Evolutionary conservation across 2,797 vertebrate genomes (phyloP).

Genomic region (Chloroceryle inda): DNA sequence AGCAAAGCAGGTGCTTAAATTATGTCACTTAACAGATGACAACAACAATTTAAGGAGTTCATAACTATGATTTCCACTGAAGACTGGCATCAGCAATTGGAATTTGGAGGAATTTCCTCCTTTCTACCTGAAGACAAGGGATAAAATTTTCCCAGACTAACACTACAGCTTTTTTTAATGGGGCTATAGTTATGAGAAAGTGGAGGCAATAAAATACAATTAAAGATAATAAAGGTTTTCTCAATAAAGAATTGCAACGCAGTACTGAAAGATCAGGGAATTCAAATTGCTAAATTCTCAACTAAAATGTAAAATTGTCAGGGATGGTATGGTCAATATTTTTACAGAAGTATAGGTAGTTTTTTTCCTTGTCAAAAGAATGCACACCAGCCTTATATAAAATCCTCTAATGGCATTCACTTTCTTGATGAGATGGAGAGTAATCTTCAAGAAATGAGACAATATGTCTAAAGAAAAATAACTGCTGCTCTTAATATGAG

Average conservation of each 20-base stretch:
- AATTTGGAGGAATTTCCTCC: not conserved
- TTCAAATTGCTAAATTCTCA: not conserved
- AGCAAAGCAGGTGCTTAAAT: not conserved
- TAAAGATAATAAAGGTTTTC: not conserved
- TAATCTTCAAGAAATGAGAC: not conserved
- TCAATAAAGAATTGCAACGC: not conserved
- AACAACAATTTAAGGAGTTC: not conserved
- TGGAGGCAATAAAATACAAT: not conserved
- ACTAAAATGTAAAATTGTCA: not conserved
- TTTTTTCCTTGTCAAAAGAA: not conserved
- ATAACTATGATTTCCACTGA: not conserved
- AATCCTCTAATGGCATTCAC: not conserved
- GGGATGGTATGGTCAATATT: not conserved
- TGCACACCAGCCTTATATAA: not conserved
- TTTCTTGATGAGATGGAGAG: not conserved
- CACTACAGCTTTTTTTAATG: not conserved
- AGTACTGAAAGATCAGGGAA: not conserved
- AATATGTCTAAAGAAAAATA: not conserved
- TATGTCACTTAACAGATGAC: not conserved
- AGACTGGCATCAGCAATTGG: not conserved
- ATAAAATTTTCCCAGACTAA: not conserved
- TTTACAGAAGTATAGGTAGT: not conserved
- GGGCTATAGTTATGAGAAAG: not conserved
- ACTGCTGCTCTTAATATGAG: accelerated
- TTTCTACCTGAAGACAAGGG: not conserved